Evolutionary conservation across 2,888 invertebrate genomes (phyloP).

Genomic region (Acanthoscelides obtectus): DNA sequence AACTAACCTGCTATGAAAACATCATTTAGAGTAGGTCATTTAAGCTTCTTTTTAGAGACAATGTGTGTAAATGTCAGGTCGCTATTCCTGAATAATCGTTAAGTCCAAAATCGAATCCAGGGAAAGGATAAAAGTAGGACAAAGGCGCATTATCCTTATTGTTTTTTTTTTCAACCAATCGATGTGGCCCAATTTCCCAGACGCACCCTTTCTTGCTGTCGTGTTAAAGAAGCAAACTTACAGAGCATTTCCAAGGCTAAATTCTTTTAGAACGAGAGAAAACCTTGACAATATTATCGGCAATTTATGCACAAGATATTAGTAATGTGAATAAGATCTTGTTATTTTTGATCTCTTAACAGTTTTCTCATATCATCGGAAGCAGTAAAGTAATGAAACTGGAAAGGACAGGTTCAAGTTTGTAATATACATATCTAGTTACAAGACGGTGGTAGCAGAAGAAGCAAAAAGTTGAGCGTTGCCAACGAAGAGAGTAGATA

Average conservation of each 20-base stretch:
- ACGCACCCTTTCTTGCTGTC: not conserved
- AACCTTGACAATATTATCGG: not conserved
- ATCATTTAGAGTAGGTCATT: not conserved
- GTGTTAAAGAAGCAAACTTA: not conserved
- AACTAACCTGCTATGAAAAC: too few species aligned
- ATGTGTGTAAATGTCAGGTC: not conserved
- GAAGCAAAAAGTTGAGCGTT: too few species aligned
- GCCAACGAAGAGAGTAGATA: too few species aligned
- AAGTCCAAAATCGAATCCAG: not conserved
- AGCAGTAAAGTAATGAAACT: not conserved
- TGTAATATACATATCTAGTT: too few species aligned
- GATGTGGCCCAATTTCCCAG: not conserved
- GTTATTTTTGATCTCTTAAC: not conserved
- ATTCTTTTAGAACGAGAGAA: not conserved
- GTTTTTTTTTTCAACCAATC: not conserved
- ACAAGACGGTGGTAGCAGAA: too few species aligned
- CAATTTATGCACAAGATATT: not conserved
- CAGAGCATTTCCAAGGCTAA: not conserved
- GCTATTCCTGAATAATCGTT: not conserved
- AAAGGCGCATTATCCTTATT: not conserved
- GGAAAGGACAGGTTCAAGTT: too few species aligned
- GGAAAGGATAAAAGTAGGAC: not conserved
- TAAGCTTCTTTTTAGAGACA: not conserved
- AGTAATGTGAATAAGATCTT: not conserved
- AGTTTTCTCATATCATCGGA: not conserved